These are phyloP conservation scores for Rhinopomastus cyanomelas DNA, from an alignment of 2,113 vertebrate species.

Conservation along the genomic window DNA sequence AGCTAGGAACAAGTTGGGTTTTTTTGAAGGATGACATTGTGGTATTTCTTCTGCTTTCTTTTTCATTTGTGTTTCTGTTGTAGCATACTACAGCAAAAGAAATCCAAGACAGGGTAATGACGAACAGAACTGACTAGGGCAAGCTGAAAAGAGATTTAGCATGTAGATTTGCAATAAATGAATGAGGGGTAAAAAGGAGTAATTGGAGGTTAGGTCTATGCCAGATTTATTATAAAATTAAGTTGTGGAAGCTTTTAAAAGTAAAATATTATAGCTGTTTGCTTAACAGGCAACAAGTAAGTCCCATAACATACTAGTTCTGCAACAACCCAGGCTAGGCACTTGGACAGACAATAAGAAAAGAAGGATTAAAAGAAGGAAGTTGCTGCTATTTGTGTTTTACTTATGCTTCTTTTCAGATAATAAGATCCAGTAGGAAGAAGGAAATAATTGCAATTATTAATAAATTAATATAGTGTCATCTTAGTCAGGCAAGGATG, in stretches of 20 bases:
- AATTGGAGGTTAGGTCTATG: constrained; percentile 21
- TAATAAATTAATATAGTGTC: neutral
- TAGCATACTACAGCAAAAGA: neutral
- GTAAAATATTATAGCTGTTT: neutral
- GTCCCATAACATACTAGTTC: neutral
- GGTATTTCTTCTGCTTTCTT: neutral
- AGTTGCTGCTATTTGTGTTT: neutral
- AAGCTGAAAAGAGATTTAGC: neutral
- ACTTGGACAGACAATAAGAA: neutral
- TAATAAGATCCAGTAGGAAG: neutral
- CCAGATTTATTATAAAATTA: neutral
- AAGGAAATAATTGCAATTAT: neutral
- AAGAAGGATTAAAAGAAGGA: neutral
- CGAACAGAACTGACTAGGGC: neutral
- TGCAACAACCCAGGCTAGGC: neutral
- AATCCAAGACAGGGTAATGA: neutral
- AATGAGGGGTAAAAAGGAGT: constrained; percentile 14
- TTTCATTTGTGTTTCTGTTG: neutral
- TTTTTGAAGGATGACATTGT: neutral
- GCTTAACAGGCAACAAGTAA: neutral
- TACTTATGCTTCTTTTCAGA: neutral
- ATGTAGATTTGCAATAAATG: neutral
- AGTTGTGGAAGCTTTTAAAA: neutral
- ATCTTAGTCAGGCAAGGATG: neutral
- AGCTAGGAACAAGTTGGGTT: rapidly evolving